Evolutionary conservation across 1,140 invertebrate species (phyloP).

Genomic region (Eriosoma lanigerum): DNA sequence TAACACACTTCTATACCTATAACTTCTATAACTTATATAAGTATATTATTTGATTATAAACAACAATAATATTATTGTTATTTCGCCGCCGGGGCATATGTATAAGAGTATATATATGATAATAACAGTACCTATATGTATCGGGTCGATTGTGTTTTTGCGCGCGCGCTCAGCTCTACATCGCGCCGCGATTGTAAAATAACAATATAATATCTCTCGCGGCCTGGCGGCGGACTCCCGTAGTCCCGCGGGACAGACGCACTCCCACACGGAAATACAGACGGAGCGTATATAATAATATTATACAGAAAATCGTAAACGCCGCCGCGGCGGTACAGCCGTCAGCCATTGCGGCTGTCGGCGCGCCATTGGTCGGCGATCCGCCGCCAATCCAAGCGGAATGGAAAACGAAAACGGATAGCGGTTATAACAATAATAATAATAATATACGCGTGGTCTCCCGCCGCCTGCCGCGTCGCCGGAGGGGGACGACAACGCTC

Average conservation of each 20-base stretch:
- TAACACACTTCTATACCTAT: too few relatives aligned
- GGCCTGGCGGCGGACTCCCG: constrained; percentile 3
- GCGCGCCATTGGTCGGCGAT: constrained; percentile 33
- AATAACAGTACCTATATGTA: too few relatives aligned
- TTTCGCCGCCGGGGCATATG: background rate
- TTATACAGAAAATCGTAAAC: background rate
- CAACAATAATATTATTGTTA: background rate
- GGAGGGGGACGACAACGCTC: background rate
- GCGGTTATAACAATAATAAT: too few relatives aligned
- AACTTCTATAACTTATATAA: too few relatives aligned
- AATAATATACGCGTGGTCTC: background rate
- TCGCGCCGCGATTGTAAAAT: background rate
- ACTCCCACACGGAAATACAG: background rate
- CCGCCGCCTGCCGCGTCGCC: too few relatives aligned
- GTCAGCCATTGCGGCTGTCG: constrained; percentile 46
- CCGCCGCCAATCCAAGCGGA: constrained; percentile 48
- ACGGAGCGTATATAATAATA: background rate
- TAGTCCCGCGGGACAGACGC: constrained; percentile 20
- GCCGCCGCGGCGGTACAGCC: background rate
- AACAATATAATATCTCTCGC: background rate
- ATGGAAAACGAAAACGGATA: constrained; percentile 17
- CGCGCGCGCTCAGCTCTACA: background rate
- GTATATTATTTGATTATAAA: background rate
- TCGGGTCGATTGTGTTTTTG: constrained; percentile 28
- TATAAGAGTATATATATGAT: background rate